Evolutionary conservation across 2,797 vertebrate species (phyloP), one percentile per base, ranked within the genome.

Genomic region (Myotis daubentonii): DNA sequence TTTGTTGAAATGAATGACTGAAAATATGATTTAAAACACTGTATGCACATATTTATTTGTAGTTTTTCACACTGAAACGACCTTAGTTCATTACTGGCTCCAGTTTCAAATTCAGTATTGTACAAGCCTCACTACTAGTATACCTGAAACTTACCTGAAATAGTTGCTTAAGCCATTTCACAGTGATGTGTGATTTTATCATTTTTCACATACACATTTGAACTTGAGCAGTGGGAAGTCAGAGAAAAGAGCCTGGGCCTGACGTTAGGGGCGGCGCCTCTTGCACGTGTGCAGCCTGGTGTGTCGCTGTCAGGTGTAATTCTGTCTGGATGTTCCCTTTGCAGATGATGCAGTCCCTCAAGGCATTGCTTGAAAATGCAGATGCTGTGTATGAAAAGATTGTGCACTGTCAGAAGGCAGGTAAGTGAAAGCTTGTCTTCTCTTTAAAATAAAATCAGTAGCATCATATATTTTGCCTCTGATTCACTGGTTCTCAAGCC

Each of bases 311-410:
- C 41, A 12, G n/a, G 41, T 68, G 25, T 93, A 44, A 94, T 89
- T 95, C 74, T 62, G 49, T 94, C 88, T 78, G 92, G 65, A 44
- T 95, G 53, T 97, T 95, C 97, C 95, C 88, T 97, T 93, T 97
- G 60, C 98, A 99, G 99, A 99, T 99, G 99, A 99, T 99, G 97
- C 99, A 99, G 98, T 99, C 99, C 92, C 99, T 99, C 97, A 99
- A 98, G 98, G 98, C 98, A 2, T 96, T 99, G 92, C 97, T 99
- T 47, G 99, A 99, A 98, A 99, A 98, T 97, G 99, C 98, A 4
- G 99, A 99, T 57, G 97, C 97, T 5, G 98, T 99, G 12, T 99
- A 99, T 76, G 99, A 99, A 88, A 98, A 99, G 95, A 99, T 99
- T 65, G 99, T 99, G 2, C 99, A 99, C 53, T 99, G 99, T 93